Base-by-base conservation (phyloP, 35 echinoderm and acorn worm genomes). In the Acanthaster planci region DNA sequence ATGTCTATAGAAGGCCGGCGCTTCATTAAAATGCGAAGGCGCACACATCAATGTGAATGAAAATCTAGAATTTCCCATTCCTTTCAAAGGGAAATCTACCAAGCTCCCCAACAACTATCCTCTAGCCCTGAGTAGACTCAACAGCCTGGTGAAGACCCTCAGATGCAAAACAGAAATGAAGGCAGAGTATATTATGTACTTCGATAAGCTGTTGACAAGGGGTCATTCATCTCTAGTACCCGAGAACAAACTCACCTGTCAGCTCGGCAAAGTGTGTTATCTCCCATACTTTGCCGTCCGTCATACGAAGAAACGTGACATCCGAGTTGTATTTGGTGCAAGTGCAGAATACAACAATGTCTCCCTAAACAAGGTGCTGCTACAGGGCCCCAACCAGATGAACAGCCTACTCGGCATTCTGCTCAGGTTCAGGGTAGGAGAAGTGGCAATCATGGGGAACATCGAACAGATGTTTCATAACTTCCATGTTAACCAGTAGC, bases 231-330 rank as follows among this genome's bases (percentile, higher is more conserved):
- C 85, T 59, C 76, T 9, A 26, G 79, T 92, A 38, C 85, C 90
- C 22, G 42, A 60, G 1, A 8, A 8, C 39, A 72, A 95, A 21
- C 52, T 55, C 50, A 0, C 23, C 19, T 0, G 40, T 77, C 4
- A 32, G 35, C n/a, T n/a, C n/a, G n/a, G n/a, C n/a, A n/a, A n/a
- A 9, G 40, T 1, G 2, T 90, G 89, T 84, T 95, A 88, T 56
- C 87, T 88, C 26, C 93, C 93, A 15, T 89, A 95, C 32, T 84
- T 91, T 80, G 89, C 83, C 31, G 85, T 95, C 1, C 77, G 87
- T n/a, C 93, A 91, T 17, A 78, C 80, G 1, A 78, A 77, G 18
- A 93, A 94, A 86, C 87, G 84, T 38, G 87, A 92, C 26, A 82
- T 94, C 22, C 18, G 88, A 60, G 88, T 94, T 1, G 83, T 94